Base-by-base conservation (phyloP, 1,140 invertebrate genomes). In the Drosophila virilis region DNA sequence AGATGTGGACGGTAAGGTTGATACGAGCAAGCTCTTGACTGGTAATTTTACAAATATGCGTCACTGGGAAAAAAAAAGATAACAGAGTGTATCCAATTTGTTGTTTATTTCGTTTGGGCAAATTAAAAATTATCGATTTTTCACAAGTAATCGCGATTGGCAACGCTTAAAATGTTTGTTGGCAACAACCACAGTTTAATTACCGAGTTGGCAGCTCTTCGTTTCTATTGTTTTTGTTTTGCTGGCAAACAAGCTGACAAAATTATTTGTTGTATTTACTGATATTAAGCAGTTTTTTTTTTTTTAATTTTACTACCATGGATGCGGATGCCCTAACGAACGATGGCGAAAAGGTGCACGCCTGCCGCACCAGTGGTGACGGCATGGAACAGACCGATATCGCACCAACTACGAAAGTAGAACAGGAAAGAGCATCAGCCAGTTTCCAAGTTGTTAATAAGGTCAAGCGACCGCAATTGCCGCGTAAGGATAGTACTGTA, bases 361-460 rank as follows among this genome's bases (percentile, higher is more conserved):
- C 42, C 15, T 77, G 79, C 22, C 85, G 94, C 68, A 94, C 94
- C 7, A 94, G 94, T 46, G 94, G 94, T 1, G 94, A 94, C 91
- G 94, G 94, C 37, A 94, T 94, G 94, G 94, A 94, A 83, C 66
- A 90, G 42, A 65, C 80, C 9, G 67, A 77, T 46, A 57, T 38
- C 42, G 62, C 51, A 10, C 37, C 62, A 2, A 9, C 28, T 46
- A 17, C 62, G 35, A 77, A 82, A 74, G 45, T 73, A 32, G 77
- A 79, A 66, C 48, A 67, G 13, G 32, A 54, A 7, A n/a, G n/a
- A 60, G 59, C 38, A 38, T 54, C 59, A 61, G 46, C 46, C 38
- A 67, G 15, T 17, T 38, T 37, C 6, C 12, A 46, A 32, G 35
- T 17, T n/a, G 17, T 48, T 28, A 71, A 70, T 52, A 81, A 72